Conservation (phyloP, 2,113 vertebrate species). For the Pelusios castaneus region DNA sequence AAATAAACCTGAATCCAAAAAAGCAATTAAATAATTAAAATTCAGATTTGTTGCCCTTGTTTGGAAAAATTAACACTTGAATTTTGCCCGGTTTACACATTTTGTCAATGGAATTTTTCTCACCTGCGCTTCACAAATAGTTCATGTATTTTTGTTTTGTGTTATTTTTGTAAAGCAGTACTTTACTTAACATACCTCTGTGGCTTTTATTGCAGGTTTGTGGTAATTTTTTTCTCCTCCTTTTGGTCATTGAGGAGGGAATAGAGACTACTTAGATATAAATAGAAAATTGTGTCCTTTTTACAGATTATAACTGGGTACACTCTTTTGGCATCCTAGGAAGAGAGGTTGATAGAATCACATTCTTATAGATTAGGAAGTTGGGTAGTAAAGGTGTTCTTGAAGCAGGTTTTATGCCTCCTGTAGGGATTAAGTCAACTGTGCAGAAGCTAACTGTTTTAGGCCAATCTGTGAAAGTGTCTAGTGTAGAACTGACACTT, state of each 20-base stretch:
- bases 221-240: neutral
- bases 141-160: neutral
- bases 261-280: neutral
- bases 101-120: neutral
- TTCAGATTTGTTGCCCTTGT: neutral
- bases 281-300: neutral
- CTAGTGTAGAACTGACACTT: slow-evolving; percentile 49
- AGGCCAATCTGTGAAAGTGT: slow-evolving; percentile 49
- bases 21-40: neutral
- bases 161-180: neutral
- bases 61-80: neutral
- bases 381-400: neutral
- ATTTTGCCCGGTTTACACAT: neutral
- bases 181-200: neutral
- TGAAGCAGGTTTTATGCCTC: slow-evolving; percentile 7
- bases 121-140: neutral
- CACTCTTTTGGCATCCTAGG: neutral
- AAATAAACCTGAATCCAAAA: rapidly evolving
- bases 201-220: neutral
- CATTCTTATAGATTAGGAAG: slow-evolving; percentile 15
- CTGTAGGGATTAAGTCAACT: neutral
- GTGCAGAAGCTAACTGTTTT: slow-evolving; percentile 47
- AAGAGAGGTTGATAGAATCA: neutral
- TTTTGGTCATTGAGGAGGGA: rapidly evolving
- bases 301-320: neutral